Evolutionary conservation across 53 echinoderm and acorn worm species (phyloP).

Genomic region (Pentamera pediparva): DNA sequence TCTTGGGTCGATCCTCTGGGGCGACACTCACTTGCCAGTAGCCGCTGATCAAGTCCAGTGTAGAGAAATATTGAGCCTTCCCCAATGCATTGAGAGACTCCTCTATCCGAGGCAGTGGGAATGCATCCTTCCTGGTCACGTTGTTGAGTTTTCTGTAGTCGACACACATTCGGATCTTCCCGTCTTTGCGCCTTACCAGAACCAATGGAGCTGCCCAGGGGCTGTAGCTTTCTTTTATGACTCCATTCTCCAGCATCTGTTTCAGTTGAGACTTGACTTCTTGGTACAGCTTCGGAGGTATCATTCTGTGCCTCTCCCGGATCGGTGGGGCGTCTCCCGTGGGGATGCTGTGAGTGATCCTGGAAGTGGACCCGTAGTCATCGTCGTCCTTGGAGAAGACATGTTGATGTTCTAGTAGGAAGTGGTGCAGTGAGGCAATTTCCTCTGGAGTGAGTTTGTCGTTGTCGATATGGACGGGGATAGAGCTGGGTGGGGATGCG

Average conservation of each 20-base stretch:
- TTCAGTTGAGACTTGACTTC: slow-evolving; percentile 29
- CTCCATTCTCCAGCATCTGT: slow-evolving; percentile 7
- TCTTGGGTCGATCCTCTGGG: slow-evolving; percentile 29
- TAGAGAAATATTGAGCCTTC: neutral
- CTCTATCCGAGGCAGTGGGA: slow-evolving; percentile 27
- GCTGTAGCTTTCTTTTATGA: slow-evolving; percentile 11
- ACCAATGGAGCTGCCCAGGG: slow-evolving; percentile 35
- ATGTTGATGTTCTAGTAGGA: neutral
- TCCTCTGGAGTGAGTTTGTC: neutral
- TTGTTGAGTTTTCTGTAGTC: slow-evolving; percentile 25
- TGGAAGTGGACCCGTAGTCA: slow-evolving; percentile 33
- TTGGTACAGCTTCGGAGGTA: slow-evolving; percentile 11
- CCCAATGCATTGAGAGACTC: slow-evolving; percentile 5
- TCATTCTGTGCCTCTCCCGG: slow-evolving; percentile 13
- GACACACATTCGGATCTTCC: slow-evolving; percentile 24
- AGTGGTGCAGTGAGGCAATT: neutral
- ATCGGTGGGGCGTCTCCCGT: slow-evolving; percentile 20
- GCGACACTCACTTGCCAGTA: slow-evolving; percentile 57
- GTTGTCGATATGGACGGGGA: neutral
- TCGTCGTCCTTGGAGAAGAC: slow-evolving; percentile 7
- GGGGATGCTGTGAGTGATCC: slow-evolving; percentile 11
- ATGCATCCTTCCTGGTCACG: slow-evolving; percentile 24
- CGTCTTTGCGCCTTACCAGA: slow-evolving; percentile 16
- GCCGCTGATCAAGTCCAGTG: slow-evolving; percentile 6
- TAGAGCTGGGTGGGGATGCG: neutral